Conservation (phyloP, 2,113 vertebrate species). For the Cettia cetti region DNA sequence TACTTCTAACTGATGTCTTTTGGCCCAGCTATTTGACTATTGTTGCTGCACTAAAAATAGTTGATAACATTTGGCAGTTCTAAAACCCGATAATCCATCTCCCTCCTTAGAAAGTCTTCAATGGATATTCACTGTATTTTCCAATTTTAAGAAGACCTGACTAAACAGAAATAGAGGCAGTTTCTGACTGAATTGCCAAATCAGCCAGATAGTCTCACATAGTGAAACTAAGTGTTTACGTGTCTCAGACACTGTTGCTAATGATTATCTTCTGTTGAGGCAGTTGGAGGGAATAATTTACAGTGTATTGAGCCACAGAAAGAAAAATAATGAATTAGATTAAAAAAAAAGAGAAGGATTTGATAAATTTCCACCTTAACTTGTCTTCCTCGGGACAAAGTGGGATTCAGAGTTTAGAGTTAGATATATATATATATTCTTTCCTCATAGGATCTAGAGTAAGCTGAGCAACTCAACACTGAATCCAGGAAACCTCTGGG, state of each 20-base stretch:
- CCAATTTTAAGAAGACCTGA: neutral
- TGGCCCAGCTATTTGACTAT: neutral
- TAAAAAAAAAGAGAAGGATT: neutral
- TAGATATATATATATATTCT: neutral
- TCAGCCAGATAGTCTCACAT: neutral
- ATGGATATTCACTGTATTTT: neutral
- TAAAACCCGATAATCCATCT: neutral
- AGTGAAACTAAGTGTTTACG: neutral
- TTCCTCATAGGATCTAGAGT: neutral
- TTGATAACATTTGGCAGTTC: neutral
- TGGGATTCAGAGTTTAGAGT: neutral
- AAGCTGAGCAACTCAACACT: neutral
- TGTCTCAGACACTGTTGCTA: neutral
- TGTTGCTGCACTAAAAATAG: neutral
- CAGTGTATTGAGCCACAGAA: neutral
- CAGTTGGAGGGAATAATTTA: neutral
- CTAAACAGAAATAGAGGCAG: neutral
- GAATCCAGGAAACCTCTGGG: neutral
- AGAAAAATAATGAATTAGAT: neutral
- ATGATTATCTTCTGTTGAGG: neutral
- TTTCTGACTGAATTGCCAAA: neutral
- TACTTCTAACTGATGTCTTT: neutral
- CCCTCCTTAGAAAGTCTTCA: neutral
- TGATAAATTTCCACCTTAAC: neutral
- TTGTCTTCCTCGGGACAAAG: neutral